These are phyloP conservation scores for Trogon surrucura DNA, from an alignment of 2,113 vertebrate genomes.

Conservation along the genomic window DNA sequence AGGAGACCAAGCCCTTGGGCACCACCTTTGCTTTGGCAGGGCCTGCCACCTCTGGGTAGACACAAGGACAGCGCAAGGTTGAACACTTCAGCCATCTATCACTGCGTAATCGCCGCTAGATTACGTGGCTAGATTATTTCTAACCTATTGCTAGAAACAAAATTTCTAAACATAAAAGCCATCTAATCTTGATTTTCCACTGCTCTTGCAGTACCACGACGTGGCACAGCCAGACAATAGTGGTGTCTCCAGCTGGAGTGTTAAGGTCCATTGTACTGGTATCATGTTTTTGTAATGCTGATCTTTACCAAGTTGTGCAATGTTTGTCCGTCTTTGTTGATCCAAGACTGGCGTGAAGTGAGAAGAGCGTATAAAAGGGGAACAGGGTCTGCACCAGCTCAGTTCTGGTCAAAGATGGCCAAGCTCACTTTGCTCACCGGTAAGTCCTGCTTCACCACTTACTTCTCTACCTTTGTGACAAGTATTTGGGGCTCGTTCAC, in stretches of 20 bases:
- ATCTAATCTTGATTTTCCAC: background rate
- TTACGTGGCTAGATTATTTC: no score
- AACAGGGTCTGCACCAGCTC: background rate
- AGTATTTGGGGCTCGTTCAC: background rate
- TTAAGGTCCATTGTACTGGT: background rate
- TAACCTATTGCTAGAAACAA: background rate
- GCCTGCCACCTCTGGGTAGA: background rate
- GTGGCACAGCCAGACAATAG: background rate
- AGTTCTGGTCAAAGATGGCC: constrained; percentile 36
- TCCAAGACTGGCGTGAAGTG: background rate
- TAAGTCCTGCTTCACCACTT: constrained; percentile 1
- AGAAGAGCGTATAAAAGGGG: constrained; percentile 11
- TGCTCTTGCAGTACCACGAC: background rate
- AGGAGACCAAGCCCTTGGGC: background rate
- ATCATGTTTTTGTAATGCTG: background rate
- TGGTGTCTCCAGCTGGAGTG: background rate
- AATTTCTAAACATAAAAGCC: background rate
- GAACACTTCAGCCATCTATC: background rate
- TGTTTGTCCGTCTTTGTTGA: background rate
- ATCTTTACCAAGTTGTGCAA: background rate
- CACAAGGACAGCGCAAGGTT: background rate
- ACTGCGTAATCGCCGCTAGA: no score
- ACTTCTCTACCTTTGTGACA: background rate
- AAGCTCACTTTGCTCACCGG: constrained; percentile 38
- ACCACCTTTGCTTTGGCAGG: background rate